Conservation (phyloP, 1,140 invertebrate genomes). For the Neoseiulus cucumeris region DNA sequence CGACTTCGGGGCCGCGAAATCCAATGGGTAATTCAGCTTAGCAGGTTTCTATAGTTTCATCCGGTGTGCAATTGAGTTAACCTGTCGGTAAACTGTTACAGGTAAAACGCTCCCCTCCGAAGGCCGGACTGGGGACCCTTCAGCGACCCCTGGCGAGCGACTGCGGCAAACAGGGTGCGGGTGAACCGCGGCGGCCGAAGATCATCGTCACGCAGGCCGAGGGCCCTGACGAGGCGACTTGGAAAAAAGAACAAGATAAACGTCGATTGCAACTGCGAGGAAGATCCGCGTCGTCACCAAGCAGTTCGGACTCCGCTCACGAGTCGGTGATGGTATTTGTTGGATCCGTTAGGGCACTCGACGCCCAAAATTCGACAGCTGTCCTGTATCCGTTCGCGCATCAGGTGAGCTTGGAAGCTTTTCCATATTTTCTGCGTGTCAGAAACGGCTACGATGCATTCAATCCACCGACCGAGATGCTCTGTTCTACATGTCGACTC, state of each 20-base stretch:
- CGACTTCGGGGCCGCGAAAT: too few relatives aligned
- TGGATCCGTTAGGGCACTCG: slow-evolving; percentile 1
- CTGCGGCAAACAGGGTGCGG: neutral
- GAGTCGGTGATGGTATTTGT: slow-evolving; percentile 6
- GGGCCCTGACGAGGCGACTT: neutral
- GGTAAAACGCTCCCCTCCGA: neutral
- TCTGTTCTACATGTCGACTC: too few relatives aligned
- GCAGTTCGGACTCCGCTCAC: neutral
- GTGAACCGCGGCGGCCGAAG: too few relatives aligned
- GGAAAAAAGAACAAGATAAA: neutral
- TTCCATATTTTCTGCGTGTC: too few relatives aligned
- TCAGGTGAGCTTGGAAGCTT: slow-evolving; percentile 20
- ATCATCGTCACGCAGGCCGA: neutral
- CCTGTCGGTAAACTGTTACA: neutral
- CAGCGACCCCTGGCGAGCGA: slow-evolving; percentile 10
- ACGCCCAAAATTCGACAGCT: slow-evolving; percentile 1
- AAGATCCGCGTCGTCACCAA: neutral
- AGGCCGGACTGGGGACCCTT: slow-evolving; percentile 8
- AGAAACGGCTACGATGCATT: too few relatives aligned
- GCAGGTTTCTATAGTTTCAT: neutral
- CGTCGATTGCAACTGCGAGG: neutral
- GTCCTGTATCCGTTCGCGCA: slow-evolving; percentile 20
- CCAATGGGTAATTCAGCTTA: too few relatives aligned
- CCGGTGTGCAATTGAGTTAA: neutral
- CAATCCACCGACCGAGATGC: too few relatives aligned